These are phyloP conservation scores for Myodes glareolus DNA, from an alignment of 2,113 vertebrate species.

Conservation along the genomic window DNA sequence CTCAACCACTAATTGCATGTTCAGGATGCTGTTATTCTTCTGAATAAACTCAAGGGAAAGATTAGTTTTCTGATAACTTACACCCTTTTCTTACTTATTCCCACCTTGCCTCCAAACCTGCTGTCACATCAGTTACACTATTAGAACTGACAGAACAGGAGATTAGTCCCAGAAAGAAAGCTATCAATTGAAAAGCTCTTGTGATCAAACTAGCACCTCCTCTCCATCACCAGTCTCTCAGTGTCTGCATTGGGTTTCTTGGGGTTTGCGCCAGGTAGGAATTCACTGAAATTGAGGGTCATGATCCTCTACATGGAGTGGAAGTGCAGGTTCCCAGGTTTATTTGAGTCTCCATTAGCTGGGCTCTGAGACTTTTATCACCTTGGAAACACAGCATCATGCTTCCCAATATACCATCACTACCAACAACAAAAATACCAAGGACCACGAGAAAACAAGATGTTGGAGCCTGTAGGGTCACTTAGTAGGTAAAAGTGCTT, in stretches of 20 bases:
- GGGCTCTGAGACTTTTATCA: slow-evolving; percentile 50
- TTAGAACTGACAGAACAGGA: neutral
- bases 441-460: slow-evolving; percentile 31
- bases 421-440: neutral
- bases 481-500: neutral
- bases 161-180: neutral
- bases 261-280: neutral
- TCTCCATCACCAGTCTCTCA: neutral
- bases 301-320: neutral
- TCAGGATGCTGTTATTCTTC: slow-evolving; percentile 16
- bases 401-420: neutral
- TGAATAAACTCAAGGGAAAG: slow-evolving; percentile 33
- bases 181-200: neutral
- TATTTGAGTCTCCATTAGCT: neutral
- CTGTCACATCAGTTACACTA: neutral
- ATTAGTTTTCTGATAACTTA: slow-evolving; percentile 23
- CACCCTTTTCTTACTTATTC: slow-evolving; percentile 32
- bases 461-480: neutral
- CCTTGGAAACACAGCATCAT: slow-evolving; percentile 69
- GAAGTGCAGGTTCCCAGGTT: neutral
- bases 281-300: neutral
- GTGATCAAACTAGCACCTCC: neutral
- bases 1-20: slow-evolving; percentile 62
- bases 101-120: neutral
- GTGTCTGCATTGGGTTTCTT: neutral